Base-by-base conservation (phyloP, 2,888 invertebrate species). In the Ceriagrion tenellum region DNA sequence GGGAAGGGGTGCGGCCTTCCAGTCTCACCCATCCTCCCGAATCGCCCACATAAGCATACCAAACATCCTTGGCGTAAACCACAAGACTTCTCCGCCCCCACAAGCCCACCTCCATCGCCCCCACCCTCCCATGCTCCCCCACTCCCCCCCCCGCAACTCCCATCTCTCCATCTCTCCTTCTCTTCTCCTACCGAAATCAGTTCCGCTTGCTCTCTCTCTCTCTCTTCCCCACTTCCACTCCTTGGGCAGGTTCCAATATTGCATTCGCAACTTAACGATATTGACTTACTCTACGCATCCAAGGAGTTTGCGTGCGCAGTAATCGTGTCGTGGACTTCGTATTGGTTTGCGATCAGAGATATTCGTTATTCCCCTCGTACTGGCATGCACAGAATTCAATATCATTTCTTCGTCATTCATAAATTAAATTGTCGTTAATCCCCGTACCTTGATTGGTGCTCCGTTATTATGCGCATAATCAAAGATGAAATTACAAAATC, bases 1-100 rank as follows among this genome's bases (percentile, higher is more conserved):
- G 91, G 40, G 56, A 56, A 56, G 56, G 56, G n/a, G n/a, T n/a
- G n/a, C n/a, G n/a, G n/a, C n/a, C 59, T 13, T 26, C 69, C 69
- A 8, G 16, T 35, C 55, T 40, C 63, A 40, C 40, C 40, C 91
- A 23, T 23, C 20, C 35, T 35, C 63, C 91, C 59, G 40, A 13
- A 26, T 40, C 89, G 10, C 69, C 69, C 93, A 93, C 93, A 74
- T 93, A 74, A 93, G 93, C 93, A 93, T 93, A 55, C 93, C 91
- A 63, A 91, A 91, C 93, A 69, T 69, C 69, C 91, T 23, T 35
- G 63, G 10, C 40, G 55, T 40, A 47, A 63, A 69, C 93, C 93
- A 69, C 93, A 40, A 20, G 23, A 47, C 69, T 18, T 26, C 20
- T 30, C 91, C 40, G 20, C 55, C n/a, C n/a, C 35, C 59, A n/a